phyloP scores from a whole-genome alignment of 2,113 vertebrate species.

The Paedocypris sp. region DNA sequence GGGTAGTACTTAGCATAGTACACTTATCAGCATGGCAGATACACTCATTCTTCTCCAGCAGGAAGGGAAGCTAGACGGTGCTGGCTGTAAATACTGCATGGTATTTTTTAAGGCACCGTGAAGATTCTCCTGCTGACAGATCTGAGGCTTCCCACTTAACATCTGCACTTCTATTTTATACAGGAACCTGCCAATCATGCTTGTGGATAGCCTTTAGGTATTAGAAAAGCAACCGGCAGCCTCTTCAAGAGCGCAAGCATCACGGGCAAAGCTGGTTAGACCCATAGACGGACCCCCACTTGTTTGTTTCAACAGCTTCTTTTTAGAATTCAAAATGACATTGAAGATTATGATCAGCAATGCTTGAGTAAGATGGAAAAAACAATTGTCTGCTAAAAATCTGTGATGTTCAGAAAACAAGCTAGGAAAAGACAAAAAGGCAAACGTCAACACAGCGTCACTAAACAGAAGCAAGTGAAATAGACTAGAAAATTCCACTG shows the following conservation, averaged over 20 bases:
- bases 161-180: constrained; percentile 19
- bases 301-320: no score
- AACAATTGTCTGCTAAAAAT: no score
- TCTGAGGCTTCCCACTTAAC: constrained; percentile 35
- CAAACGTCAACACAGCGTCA: no score
- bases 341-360: no score
- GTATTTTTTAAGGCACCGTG: not conserved
- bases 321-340: no score
- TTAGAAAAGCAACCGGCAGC: constrained; percentile 20
- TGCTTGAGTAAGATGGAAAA: no score
- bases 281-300: constrained; percentile 23
- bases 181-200: constrained; percentile 23
- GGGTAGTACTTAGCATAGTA: constrained; percentile 18
- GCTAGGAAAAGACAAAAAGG: no score
- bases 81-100: constrained; percentile 28
- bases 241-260: constrained; percentile 18
- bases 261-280: constrained; percentile 44
- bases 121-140: constrained; percentile 5
- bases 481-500: no score
- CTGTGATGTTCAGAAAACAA: no score
- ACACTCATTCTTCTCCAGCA: not conserved
- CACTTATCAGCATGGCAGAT: constrained; percentile 3
- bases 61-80: not conserved
- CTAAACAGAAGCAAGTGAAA: no score
- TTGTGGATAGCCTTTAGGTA: constrained; percentile 28